Evolutionary conservation across 2,888 invertebrate species (phyloP).

Genomic region (Cepaea hortensis): DNA sequence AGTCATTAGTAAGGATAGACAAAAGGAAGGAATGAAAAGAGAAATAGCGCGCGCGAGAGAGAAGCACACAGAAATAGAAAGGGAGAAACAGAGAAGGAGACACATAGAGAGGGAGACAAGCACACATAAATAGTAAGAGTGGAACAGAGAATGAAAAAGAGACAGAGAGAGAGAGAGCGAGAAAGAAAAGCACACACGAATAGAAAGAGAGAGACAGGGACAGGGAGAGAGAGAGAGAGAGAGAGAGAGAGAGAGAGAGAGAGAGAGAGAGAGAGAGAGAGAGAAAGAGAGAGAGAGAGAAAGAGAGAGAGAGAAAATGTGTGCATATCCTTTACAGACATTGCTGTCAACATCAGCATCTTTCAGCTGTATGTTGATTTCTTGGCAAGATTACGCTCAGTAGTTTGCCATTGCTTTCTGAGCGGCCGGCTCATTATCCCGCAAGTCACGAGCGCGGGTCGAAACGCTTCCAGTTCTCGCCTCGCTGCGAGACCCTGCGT

Average conservation of each 20-base stretch:
- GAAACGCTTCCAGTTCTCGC: too few relatives aligned
- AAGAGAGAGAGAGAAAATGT: conserved; percentile 18
- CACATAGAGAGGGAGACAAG: not conserved
- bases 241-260: not conserved
- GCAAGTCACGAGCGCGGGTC: too few relatives aligned
- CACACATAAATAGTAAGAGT: not conserved
- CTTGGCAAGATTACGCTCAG: too few relatives aligned
- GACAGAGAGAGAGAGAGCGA: not conserved
- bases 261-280: not conserved
- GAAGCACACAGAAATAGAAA: not conserved
- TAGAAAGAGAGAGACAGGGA: not conserved
- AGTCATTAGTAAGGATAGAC: too few relatives aligned
- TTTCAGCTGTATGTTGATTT: too few relatives aligned
- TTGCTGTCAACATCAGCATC: too few relatives aligned
- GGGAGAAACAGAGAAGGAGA: not conserved
- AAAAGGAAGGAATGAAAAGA: too few relatives aligned
- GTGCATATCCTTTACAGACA: too few relatives aligned
- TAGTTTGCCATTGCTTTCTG: too few relatives aligned
- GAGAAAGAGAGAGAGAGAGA: not conserved
- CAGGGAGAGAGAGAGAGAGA: not conserved
- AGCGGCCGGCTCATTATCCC: too few relatives aligned
- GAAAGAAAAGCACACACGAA: not conserved
- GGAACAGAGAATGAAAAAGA: not conserved
- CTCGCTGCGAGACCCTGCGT: too few relatives aligned
- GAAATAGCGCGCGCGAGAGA: too few relatives aligned